Evolutionary conservation across 2,797 vertebrate species (phyloP).

Genomic region (Phrynocephalus guinanensis): DNA sequence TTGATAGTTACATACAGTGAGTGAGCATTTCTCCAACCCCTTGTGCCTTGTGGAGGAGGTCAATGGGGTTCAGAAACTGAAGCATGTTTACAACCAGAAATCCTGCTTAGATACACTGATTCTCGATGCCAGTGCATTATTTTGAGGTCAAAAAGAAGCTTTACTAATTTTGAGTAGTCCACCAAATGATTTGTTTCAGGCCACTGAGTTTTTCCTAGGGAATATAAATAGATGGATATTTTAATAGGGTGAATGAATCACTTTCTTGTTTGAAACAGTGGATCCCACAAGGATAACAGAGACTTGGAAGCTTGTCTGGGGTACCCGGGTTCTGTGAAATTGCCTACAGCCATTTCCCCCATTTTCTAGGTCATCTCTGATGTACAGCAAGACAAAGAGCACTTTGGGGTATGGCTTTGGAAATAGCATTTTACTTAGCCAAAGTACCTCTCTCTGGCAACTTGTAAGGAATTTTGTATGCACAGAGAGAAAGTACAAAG

Average conservation of each 20-base stretch:
- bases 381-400: no score
- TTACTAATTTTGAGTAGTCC: not conserved
- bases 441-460: no score
- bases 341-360: no score
- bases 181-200: not conserved
- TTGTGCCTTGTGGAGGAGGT: constrained; percentile 18
- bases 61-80: not conserved
- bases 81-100: not conserved
- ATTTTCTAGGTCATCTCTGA: no score
- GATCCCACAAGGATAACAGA: no score
- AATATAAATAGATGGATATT: no score
- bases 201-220: not conserved
- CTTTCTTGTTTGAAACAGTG: no score
- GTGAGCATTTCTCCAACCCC: constrained; percentile 19
- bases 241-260: no score
- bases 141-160: not conserved
- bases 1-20: constrained; percentile 43
- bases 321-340: no score
- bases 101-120: not conserved
- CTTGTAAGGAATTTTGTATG: not conserved
- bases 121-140: not conserved
- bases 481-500: not conserved
- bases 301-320: no score
- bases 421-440: no score
- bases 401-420: no score